These are phyloP conservation scores for Oscheius sp. DNA, from an alignment of 2,888 invertebrate genomes.

Conservation along the genomic window DNA sequence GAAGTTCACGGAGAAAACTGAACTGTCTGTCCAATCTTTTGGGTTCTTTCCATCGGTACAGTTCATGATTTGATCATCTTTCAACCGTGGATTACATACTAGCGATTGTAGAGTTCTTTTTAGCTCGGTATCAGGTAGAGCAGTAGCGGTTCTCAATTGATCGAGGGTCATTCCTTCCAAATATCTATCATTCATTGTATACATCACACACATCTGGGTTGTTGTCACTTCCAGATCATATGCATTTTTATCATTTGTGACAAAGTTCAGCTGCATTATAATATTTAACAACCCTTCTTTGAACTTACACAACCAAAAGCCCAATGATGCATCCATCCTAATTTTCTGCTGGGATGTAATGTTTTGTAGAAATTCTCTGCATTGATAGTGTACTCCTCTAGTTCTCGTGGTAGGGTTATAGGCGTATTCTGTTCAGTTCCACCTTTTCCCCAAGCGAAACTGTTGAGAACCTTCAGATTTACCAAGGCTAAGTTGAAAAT, in stretches of 20 bases:
- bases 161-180: constrained; percentile 87
- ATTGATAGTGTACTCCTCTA: constrained; percentile 98
- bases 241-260: constrained; percentile 84
- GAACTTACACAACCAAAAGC: constrained; percentile 89
- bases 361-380: constrained; percentile 97
- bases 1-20: constrained; percentile 95
- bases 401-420: constrained; percentile 92
- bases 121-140: constrained; percentile 92
- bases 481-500: constrained; percentile 75
- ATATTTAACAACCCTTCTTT: neutral
- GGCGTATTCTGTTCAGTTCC: constrained; percentile 81
- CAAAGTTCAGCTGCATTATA: constrained; percentile 82
- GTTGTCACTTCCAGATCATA: constrained; percentile 98
- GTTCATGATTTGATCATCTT: constrained; percentile 80
- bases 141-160: constrained; percentile 92
- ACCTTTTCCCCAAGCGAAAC: constrained; percentile 92
- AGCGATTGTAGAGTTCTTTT: constrained; percentile 89
- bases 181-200: constrained; percentile 97
- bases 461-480: constrained; percentile 97
- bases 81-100: constrained; percentile 82
- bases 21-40: constrained; percentile 86
- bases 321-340: constrained; percentile 99
- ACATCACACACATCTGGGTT: constrained; percentile 98
- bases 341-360: constrained; percentile 94
- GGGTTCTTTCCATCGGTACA: constrained; percentile 81